A percentile compares a stretch with the other conserved stretches of the same genome.
phyloP scores from a whole-genome alignment of 2,888 invertebrate genomes.

The Iphiclides podalirius region DNA sequence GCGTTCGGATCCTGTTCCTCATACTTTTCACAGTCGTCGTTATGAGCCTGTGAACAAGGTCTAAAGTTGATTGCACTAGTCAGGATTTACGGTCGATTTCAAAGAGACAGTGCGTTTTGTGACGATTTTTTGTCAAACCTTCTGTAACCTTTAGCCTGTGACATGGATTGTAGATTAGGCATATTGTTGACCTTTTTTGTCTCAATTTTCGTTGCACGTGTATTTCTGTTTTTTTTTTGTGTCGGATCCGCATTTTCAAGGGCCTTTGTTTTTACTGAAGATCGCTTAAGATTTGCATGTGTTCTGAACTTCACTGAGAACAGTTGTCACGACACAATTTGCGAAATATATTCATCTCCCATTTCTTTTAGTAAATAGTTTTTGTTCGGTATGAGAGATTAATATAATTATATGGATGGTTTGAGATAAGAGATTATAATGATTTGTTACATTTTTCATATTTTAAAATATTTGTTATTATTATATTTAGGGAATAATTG shows the following conservation, averaged over 20 bases:
- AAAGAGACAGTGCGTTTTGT: slow-evolving; percentile 56
- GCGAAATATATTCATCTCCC: too few species aligned
- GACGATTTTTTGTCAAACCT: slow-evolving; percentile 74
- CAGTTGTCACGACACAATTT: slow-evolving; percentile 28
- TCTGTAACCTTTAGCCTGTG: slow-evolving; percentile 78
- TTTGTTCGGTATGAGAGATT: too few species aligned
- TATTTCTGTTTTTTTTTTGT: slow-evolving; percentile 66
- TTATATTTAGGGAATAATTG: too few species aligned
- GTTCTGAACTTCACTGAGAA: slow-evolving; percentile 41
- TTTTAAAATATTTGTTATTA: too few species aligned
- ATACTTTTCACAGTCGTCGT: slow-evolving; percentile 48
- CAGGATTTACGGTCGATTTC: slow-evolving; percentile 61
- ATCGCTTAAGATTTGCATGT: slow-evolving; percentile 65
- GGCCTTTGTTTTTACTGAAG: slow-evolving; percentile 61
- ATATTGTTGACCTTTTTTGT: slow-evolving; percentile 79
- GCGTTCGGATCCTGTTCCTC: slow-evolving; percentile 44
- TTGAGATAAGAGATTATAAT: too few species aligned
- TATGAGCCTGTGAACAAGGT: slow-evolving; percentile 39
- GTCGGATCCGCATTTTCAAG: slow-evolving; percentile 42
- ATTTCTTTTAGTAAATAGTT: too few species aligned
- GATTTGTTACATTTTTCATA: too few species aligned
- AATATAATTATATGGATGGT: too few species aligned
- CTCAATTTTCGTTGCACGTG: slow-evolving; percentile 69
- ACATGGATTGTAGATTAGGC: slow-evolving; percentile 79
- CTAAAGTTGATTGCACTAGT: slow-evolving; percentile 36